Evolutionary conservation across 2,888 invertebrate species (phyloP), one percentile per base, ranked within the genome.

Genomic region (Drosophila algonquin): DNA sequence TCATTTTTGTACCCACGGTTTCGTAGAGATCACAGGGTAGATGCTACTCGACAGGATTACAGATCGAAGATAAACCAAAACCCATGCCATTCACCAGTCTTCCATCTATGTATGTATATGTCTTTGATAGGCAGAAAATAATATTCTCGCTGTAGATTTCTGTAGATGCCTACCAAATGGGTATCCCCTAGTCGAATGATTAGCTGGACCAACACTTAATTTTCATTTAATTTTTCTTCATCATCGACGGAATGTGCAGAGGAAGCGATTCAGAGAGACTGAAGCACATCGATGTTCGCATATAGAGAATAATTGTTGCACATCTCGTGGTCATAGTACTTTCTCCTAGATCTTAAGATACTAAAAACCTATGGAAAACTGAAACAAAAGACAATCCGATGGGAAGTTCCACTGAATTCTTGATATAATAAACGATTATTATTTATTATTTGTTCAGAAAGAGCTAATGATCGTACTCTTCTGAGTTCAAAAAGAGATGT

Each of bases 341-440:
- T 40, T 4, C 40, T 40, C 6, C 40, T 7, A n/a, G 40, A n/a
- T 40, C 40, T n/a, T 40, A 2, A n/a, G n/a, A 40, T 14, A 40
- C 7, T n/a, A 2, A 40, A 35, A 5, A 14, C 35, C 35, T 12
- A 10, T 35, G 35, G 40, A 40, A 40, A 40, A 14, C 40, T 14
- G 12, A 40, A 40, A 14, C 0, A 40, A 14, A 40, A 40, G 14
- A 6, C 6, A 40, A 6, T 40, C 40, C 0, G 6, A 14, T 14
- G 6, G 14, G 14, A 14, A 14, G 40, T 47, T 70, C 51, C 32
- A 81, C 69, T 72, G 67, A 80, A 71, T 82, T 75, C 86, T 69
- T 85, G 82, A 77, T 69, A 87, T 73, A 76, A 64, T 73, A 63
- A 70, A 55, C 55, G 63, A 60, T 48, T 57, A 51, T 58, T 46